Base-by-base conservation (phyloP, 2,888 invertebrate genomes). In the Pachycephus smyrnensis region DNA sequence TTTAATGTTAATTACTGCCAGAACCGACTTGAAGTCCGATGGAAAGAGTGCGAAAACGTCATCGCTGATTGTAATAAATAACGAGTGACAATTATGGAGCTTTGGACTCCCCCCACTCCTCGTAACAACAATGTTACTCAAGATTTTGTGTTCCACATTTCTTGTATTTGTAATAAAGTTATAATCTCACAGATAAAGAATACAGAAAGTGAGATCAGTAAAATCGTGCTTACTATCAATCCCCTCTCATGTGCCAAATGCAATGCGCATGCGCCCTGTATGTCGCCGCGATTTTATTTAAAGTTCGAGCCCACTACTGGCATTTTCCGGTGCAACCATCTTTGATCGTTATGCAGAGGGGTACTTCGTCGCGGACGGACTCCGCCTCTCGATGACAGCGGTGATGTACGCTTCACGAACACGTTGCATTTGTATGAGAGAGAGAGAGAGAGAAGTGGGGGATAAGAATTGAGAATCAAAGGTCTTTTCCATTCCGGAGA, bases 331-430 rank as follows among this genome's bases (percentile, higher is more conserved):
- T 31, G 31, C 71, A 33, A 71, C 71, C 71, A 71, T 77, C 77
- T 79, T 74, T 79, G 79, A 85, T 86, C 84, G 81, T 84, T 86
- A 86, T 86, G 84, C 86, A 78, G 77, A 83, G 81, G 83, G 77
- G 78, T 55, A 55, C 55, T 77, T 75, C 78, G 76, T 80, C 79
- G 80, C 80, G 82, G 80, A 85, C 84, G 81, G 78, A 83, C 84
- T 80, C 80, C 84, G 84, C 83, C 82, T 85, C 80, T 80, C 80
- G 86, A 85, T 86, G 82, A 80, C 80, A 82, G 77, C 77, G 76
- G 74, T 78, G 79, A 82, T 83, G 83, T 77, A 55, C 9, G 55
- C 23, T 23, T 55, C 55, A 55, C 23, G 55, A 23, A 55, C 55
- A 55, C 23, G 6, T 55, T 55, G 55, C 55, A 55, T 55, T 55